Evolutionary conservation across 1,140 invertebrate genomes (phyloP).

Genomic region (Brachionus rotundiformis): DNA sequence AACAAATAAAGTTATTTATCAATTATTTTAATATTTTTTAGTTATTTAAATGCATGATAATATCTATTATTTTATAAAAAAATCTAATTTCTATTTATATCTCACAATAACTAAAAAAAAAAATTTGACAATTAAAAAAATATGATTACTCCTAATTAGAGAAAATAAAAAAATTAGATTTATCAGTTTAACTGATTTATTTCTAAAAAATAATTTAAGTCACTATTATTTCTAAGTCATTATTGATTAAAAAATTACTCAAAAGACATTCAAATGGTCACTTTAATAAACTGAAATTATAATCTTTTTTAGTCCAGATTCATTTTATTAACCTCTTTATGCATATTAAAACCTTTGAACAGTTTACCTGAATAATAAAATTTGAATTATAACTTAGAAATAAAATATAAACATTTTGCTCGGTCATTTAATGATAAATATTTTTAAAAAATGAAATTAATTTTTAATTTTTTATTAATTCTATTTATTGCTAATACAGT

Average conservation of each 20-base stretch:
- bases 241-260: background rate
- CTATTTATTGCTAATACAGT: background rate
- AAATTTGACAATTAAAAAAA: too few species aligned
- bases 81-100: too few species aligned
- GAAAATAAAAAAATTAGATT: too few species aligned
- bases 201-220: too few species aligned
- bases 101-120: too few species aligned
- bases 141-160: too few species aligned
- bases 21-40: too few species aligned
- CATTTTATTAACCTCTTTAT: conserved; percentile 34
- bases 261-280: conserved; percentile 21
- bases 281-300: background rate
- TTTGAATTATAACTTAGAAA: background rate
- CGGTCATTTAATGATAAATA: background rate
- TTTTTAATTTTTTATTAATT: background rate
- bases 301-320: conserved; percentile 10
- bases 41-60: too few species aligned
- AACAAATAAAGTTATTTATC: too few species aligned
- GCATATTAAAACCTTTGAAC: background rate
- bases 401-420: too few species aligned
- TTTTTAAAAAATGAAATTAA: background rate
- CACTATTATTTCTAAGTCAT: background rate
- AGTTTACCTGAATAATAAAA: conserved; percentile 24
- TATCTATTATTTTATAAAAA: too few species aligned
- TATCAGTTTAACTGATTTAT: too few species aligned